Percentiles rank a stretch among this genome's conserved stretches.
Evolutionary conservation across 2,113 vertebrate species (phyloP).

Genomic region (Silurus asotus): DNA sequence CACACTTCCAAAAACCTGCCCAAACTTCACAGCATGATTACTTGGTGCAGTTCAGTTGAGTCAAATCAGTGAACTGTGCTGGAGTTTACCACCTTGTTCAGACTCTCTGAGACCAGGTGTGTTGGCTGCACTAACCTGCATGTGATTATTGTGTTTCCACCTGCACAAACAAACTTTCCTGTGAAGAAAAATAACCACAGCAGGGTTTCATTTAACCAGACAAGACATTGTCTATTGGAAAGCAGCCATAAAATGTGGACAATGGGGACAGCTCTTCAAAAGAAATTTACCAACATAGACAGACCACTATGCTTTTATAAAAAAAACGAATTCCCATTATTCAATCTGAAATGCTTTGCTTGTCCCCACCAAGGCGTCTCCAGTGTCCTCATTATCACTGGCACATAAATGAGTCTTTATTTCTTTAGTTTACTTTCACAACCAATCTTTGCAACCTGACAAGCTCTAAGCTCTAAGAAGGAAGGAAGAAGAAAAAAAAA

Average conservation of each 20-base stretch:
- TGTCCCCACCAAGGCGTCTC: constrained; percentile 4
- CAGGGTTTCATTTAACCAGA: not conserved
- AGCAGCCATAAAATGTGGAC: not conserved
- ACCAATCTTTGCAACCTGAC: not conserved
- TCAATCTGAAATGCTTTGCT: constrained; percentile 20
- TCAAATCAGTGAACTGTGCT: not conserved
- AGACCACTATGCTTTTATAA: not conserved
- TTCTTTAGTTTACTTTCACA: constrained; percentile 14
- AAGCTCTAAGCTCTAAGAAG: not conserved
- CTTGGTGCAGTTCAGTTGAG: not conserved
- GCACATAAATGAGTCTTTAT: constrained; percentile 31
- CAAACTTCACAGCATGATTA: not conserved
- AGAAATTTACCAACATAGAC: not conserved
- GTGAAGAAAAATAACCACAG: not conserved
- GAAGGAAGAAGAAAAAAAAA: not conserved
- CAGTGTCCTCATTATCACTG: constrained; percentile 21
- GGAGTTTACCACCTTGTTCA: not conserved
- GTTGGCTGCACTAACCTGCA: not conserved
- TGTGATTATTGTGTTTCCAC: not conserved
- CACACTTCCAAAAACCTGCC: not conserved
- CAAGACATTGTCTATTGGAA: not conserved
- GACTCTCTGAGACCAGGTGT: not conserved
- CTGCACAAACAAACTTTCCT: not conserved
- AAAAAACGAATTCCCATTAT: not conserved
- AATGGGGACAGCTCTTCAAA: not conserved